Evolutionary conservation across 2,888 invertebrate species (phyloP), one percentile per base, ranked within the genome.

Genomic region (Latrodectus elegans): DNA sequence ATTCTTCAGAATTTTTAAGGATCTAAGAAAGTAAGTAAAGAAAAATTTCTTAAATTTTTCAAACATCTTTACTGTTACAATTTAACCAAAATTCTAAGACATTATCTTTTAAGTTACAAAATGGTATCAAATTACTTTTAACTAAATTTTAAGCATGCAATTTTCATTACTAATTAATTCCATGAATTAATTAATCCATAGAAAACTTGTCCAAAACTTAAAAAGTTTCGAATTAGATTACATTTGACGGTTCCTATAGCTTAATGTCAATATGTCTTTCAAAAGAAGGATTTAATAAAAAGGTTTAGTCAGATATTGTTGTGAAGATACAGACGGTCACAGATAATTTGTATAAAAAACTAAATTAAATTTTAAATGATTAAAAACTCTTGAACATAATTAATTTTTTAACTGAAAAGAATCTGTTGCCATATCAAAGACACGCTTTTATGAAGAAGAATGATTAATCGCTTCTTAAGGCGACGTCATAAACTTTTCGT

Each of bases 401-500:
- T 80, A 80, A 80, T 80, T 80, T 80, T 52, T 49, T 55, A 52
- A 52, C 72, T 65, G 72, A 65, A 72, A 72, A 80, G 80, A 80
- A 72, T 80, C 80, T 72, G 72, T 60, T 72, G 72, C 72, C 64
- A 53, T 60, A 80, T 80, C 80, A 80, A 38, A 72, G 68, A 22
- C 68, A 78, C 65, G 77, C 67, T 77, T 72, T 64, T 53, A 72
- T 52, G 49, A 80, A 60, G 64, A 80, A 72, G 72, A 72, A 80
- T 80, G 80, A 80, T 80, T 72, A 80, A 80, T 80, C 60, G 64
- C 14, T 80, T 72, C 71, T 80, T 80, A 80, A 80, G 80, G 72
- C 71, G 80, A 80, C 80, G 80, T 80, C 72, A 80, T 64, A 49
- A 17, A 26, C 80, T 15, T 64, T 60, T 26, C 71, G 60, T 60